Conservation (phyloP, 2,888 invertebrate genomes). For the Oscheius sp. region DNA sequence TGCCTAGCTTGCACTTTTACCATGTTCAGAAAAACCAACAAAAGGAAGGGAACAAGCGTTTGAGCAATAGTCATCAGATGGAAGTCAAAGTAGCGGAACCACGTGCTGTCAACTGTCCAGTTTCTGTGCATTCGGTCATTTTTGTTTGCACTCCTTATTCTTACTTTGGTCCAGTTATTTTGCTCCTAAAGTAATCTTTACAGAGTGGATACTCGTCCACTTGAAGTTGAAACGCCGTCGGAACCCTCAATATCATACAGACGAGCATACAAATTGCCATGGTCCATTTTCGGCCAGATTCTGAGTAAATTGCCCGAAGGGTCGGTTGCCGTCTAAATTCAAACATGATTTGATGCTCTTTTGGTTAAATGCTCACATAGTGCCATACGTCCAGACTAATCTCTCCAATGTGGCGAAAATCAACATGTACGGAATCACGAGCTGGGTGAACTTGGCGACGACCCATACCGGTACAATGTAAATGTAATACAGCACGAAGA, state of each 20-base stretch:
- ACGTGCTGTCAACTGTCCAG: not conserved
- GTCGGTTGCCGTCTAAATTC: conserved; percentile 43
- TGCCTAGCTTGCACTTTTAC: conserved; percentile 34
- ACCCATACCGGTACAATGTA: conserved; percentile 71
- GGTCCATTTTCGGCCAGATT: conserved; percentile 65
- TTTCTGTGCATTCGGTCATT: conserved; percentile 26
- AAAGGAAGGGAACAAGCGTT: conserved; percentile 68
- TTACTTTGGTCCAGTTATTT: conserved; percentile 54
- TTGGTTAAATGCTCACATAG: conserved; percentile 42
- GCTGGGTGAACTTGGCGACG: conserved; percentile 57
- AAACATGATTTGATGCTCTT: not conserved
- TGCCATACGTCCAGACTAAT: conserved; percentile 66
- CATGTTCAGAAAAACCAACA: conserved; percentile 64
- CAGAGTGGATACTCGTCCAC: conserved; percentile 49
- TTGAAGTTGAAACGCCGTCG: conserved; percentile 63
- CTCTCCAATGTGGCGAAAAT: conserved; percentile 72
- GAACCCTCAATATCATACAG: conserved; percentile 61
- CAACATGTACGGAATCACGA: conserved; percentile 72
- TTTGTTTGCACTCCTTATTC: not conserved
- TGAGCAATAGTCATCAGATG: conserved; percentile 68
- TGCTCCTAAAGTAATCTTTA: conserved; percentile 64
- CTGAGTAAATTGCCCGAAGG: conserved; percentile 64
- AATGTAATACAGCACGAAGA: conserved; percentile 68
- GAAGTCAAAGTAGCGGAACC: conserved; percentile 68
- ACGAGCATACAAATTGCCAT: conserved; percentile 54